These are phyloP conservation scores for Yponomeuta plumbellus DNA, from an alignment of 2,888 invertebrate genomes.

Conservation along the genomic window DNA sequence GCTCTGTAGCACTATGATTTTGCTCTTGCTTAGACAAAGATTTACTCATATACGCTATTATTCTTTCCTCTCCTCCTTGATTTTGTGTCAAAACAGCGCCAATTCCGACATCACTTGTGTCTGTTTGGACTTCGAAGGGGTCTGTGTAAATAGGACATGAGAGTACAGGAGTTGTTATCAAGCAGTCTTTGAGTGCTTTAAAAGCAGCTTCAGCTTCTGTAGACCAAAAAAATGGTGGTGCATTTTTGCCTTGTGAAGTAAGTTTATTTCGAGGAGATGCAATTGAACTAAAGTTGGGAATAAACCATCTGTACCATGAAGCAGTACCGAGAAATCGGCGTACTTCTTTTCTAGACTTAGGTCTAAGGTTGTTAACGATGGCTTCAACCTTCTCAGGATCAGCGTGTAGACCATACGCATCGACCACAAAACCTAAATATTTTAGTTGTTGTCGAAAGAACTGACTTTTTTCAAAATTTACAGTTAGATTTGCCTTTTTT, in stretches of 20 bases:
- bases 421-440: slow-evolving; percentile 27
- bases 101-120: slow-evolving; percentile 13
- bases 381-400: slow-evolving; percentile 27
- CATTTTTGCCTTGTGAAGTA: slow-evolving; percentile 25
- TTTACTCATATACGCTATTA: slow-evolving; percentile 12
- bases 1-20: background rate
- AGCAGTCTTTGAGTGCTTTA: slow-evolving; percentile 20
- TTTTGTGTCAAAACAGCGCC: slow-evolving; percentile 16
- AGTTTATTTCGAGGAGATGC: slow-evolving; percentile 28
- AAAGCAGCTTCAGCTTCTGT: slow-evolving; percentile 27
- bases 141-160: slow-evolving; percentile 9
- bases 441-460: slow-evolving; percentile 26
- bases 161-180: slow-evolving; percentile 17
- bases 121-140: slow-evolving; percentile 17
- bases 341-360: slow-evolving; percentile 27
- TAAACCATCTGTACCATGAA: slow-evolving; percentile 29
- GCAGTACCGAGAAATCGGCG: slow-evolving; percentile 28
- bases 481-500: slow-evolving; percentile 25
- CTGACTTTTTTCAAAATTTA: slow-evolving; percentile 27
- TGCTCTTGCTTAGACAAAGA: background rate
- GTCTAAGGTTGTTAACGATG: slow-evolving; percentile 27
- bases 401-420: slow-evolving; percentile 25
- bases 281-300: slow-evolving; percentile 26
- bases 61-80: slow-evolving; percentile 2
- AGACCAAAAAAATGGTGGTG: slow-evolving; percentile 28